A percentile compares a stretch with the other conserved stretches of the same genome.
Conservation (phyloP, 1,140 invertebrate species). For the Saccostrea glomerata region DNA sequence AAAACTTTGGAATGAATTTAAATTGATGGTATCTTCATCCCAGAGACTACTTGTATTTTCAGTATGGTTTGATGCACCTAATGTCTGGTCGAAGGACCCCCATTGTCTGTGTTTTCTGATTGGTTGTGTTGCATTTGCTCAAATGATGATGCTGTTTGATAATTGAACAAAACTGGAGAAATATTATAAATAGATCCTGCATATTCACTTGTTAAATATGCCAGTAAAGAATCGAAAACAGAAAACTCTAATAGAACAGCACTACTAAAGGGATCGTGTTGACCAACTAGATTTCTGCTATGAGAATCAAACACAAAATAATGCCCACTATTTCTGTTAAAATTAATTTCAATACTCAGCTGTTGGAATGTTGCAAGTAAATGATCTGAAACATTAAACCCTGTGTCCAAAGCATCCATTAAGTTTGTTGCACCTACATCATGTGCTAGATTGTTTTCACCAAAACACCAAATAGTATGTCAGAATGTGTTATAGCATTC, state of each 20-base stretch:
- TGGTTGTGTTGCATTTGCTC: too few species aligned
- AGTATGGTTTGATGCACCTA: too few species aligned
- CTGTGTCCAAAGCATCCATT: neutral
- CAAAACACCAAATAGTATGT: conserved; percentile 40
- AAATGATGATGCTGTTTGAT: too few species aligned
- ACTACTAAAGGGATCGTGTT: neutral
- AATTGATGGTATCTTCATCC: too few species aligned
- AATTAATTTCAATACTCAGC: conserved; percentile 15
- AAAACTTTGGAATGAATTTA: too few species aligned
- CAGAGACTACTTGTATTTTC: too few species aligned
- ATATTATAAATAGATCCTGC: conserved; percentile 5
- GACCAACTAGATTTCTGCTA: conserved; percentile 29
- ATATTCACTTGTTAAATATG: conserved; percentile 30
- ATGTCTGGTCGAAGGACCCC: too few species aligned
- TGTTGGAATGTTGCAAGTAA: conserved; percentile 17
- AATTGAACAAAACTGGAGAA: conserved; percentile 32
- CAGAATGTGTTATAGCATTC: conserved; percentile 11
- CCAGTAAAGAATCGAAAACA: neutral
- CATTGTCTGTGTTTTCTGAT: too few species aligned
- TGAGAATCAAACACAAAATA: conserved; percentile 42
- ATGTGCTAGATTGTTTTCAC: neutral
- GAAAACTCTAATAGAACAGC: conserved; percentile 40
- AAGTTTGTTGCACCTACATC: conserved; percentile 12
- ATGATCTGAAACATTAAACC: conserved; percentile 35
- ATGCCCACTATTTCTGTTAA: neutral